Percentiles rank a stretch among this genome's conserved stretches.
phyloP scores from a whole-genome alignment of 2,888 invertebrate genomes.

The Apotomis betuletana region DNA sequence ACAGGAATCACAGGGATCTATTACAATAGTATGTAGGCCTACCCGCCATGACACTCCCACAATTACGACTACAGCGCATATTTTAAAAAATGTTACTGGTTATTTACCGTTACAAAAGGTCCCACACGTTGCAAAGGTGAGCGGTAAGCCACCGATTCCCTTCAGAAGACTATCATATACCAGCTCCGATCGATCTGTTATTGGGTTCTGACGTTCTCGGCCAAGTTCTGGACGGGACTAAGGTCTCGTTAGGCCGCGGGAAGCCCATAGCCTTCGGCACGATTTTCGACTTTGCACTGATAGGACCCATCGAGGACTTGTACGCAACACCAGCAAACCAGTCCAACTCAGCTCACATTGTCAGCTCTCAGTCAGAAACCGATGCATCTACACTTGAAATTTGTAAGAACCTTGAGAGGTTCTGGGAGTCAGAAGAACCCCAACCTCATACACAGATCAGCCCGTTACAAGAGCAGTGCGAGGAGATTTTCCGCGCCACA shows the following conservation, averaged over 20 bases:
- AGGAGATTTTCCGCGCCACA: constrained; percentile 16
- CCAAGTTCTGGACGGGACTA: constrained; percentile 17
- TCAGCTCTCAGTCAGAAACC: background rate
- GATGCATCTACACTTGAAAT: background rate
- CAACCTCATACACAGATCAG: constrained; percentile 10
- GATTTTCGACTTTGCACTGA: constrained; percentile 20
- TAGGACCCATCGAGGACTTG: constrained; percentile 7
- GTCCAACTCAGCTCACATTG: background rate
- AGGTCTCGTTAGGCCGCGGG: constrained; percentile 25
- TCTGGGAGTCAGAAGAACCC: constrained; percentile 8
- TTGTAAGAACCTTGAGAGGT: background rate
- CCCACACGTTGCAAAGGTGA: background rate
- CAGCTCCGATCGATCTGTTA: no score
- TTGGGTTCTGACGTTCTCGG: constrained; percentile 9
- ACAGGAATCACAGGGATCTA: constrained; percentile 10
- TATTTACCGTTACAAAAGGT: constrained; percentile 9
- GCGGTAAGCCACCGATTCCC: no score
- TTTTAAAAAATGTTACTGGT: constrained; percentile 13
- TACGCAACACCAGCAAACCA: no score
- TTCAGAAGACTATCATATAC: no score
- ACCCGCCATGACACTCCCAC: constrained; percentile 12
- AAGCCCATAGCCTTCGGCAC: constrained; percentile 17
- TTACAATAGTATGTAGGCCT: constrained; percentile 4
- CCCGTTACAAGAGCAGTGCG: constrained; percentile 12
- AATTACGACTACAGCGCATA: constrained; percentile 12